A percentile compares a stretch with the other conserved stretches of the same genome.
These are phyloP conservation scores for Dioctria linearis DNA, from an alignment of 2,888 invertebrate species.

Conservation along the genomic window DNA sequence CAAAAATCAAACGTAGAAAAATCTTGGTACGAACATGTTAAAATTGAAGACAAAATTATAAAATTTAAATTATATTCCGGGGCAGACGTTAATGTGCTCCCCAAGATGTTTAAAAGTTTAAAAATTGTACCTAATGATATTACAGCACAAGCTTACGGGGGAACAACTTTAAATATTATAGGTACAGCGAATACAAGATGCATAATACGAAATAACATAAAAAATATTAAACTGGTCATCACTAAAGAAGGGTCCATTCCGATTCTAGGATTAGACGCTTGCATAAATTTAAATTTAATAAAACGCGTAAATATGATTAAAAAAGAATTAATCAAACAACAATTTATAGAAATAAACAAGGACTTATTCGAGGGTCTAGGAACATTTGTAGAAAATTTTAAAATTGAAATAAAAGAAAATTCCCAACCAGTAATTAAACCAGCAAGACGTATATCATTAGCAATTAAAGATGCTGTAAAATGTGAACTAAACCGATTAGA, in stretches of 20 bases:
- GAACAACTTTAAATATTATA: background rate
- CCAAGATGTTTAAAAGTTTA: background rate
- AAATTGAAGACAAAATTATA: background rate
- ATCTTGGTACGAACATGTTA: background rate
- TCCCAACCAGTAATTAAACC: background rate
- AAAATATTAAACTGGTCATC: no score
- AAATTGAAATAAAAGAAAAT: background rate
- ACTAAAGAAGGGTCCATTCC: no score
- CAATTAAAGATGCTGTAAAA: background rate
- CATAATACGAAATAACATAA: no score
- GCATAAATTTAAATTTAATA: background rate
- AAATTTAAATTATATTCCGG: background rate
- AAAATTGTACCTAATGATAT: background rate
- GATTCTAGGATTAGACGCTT: no score
- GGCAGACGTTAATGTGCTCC: conserved; percentile 27
- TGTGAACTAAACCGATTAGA: background rate
- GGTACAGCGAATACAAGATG: no score
- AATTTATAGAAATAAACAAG: no score
- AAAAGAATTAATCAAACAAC: no score
- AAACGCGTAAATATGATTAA: background rate
- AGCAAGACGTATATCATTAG: no score
- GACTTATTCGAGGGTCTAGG: background rate
- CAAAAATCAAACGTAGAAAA: background rate
- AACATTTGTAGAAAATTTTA: background rate
- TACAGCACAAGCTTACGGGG: background rate